phyloP scores from a whole-genome alignment of 2,888 invertebrate species.

The Dione vanillae region DNA sequence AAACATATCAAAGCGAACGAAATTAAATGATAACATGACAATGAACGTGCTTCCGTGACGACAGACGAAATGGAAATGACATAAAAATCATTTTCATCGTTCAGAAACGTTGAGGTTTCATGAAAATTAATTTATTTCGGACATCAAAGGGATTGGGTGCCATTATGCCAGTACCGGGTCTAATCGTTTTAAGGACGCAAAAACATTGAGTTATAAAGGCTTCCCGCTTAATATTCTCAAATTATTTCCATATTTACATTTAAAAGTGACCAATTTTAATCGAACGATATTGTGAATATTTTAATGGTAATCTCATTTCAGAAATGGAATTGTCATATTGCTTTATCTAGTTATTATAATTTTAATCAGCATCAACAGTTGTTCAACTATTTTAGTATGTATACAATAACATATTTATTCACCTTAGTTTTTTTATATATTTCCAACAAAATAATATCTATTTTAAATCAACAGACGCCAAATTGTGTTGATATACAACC shows the following conservation, averaged over 20 bases:
- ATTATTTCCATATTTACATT: conserved; percentile 31
- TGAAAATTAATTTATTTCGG: conserved; percentile 58
- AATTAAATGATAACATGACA: conserved; percentile 18
- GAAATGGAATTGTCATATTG: conserved; percentile 12
- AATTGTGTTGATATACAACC: no score
- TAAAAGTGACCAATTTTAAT: conserved; percentile 28
- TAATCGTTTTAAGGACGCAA: conserved; percentile 39
- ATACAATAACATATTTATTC: neutral
- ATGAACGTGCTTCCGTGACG: conserved; percentile 10
- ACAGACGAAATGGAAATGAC: conserved; percentile 41
- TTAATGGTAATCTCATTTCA: conserved; percentile 6
- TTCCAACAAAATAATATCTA: neutral
- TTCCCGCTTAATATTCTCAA: conserved; percentile 24
- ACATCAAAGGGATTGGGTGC: conserved; percentile 54
- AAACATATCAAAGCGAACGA: neutral
- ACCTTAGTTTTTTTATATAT: neutral
- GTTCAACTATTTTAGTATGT: neutral
- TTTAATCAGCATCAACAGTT: neutral
- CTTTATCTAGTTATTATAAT: neutral
- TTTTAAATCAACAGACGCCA: no score
- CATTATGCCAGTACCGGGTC: conserved; percentile 38
- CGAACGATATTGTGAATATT: conserved; percentile 24
- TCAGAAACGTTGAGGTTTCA: conserved; percentile 53
- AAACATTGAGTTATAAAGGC: conserved; percentile 34
- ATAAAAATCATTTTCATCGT: conserved; percentile 51